Evolutionary conservation across 2,113 vertebrate species (phyloP).

Genomic region (Rafetus swinhoei): DNA sequence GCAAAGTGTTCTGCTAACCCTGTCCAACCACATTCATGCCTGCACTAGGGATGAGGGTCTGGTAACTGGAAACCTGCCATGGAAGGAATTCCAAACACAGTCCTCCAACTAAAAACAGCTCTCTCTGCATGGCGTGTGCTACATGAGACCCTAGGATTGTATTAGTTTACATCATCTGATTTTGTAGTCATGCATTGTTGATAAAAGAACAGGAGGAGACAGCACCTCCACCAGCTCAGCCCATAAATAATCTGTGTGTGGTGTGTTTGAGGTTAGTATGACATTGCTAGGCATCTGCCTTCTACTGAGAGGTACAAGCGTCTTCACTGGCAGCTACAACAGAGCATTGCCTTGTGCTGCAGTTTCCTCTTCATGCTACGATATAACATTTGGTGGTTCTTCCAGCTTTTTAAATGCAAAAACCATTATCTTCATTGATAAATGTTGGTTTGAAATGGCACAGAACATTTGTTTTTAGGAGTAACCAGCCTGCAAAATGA

Average conservation of each 20-base stretch:
- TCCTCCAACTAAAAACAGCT: conserved; percentile 77
- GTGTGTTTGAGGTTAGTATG: conserved; percentile 32
- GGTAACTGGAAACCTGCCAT: conserved; percentile 77
- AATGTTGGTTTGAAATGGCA: conserved; percentile 41
- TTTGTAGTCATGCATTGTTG: conserved; percentile 72
- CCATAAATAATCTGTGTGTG: conserved; percentile 60
- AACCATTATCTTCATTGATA: not conserved
- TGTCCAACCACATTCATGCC: conserved; percentile 64
- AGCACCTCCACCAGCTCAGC: conserved; percentile 48
- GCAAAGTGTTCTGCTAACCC: conserved; percentile 75
- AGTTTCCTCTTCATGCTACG: not conserved
- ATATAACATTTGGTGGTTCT: conserved; percentile 46
- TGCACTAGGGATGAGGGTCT: conserved; percentile 65
- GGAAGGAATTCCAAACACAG: conserved; percentile 80
- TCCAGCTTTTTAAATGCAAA: conserved; percentile 55
- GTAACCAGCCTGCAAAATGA: not conserved
- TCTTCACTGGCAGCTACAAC: not conserved
- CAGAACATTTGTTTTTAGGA: conserved; percentile 40
- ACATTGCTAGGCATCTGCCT: conserved; percentile 33
- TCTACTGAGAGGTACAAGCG: conserved; percentile 22
- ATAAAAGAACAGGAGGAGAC: conserved; percentile 69
- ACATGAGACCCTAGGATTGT: conserved; percentile 53
- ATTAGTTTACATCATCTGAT: conserved; percentile 72
- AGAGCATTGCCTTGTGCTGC: conserved; percentile 2
- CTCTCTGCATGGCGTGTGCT: conserved; percentile 46